Evolutionary conservation across 2,888 invertebrate genomes (phyloP).

Genomic region (Troides helena): DNA sequence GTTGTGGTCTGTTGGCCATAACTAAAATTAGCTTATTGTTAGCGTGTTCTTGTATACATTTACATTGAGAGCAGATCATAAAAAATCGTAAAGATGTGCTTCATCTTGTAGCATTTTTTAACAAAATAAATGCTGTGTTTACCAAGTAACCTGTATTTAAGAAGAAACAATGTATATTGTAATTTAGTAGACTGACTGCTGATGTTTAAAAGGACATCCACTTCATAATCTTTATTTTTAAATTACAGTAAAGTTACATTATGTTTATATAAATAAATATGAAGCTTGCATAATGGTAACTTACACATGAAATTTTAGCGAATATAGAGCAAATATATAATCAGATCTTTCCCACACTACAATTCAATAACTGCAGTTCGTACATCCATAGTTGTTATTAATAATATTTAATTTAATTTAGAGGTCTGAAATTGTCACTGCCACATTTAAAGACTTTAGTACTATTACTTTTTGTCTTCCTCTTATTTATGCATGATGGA

Average conservation of each 20-base stretch:
- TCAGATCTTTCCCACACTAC: not conserved
- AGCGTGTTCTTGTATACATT: not conserved
- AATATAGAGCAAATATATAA: not conserved
- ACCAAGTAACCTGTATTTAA: too few species aligned
- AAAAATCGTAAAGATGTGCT: too few species aligned
- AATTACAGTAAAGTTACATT: not conserved
- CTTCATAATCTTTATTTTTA: not conserved
- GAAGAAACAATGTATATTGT: not conserved
- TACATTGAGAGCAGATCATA: too few species aligned
- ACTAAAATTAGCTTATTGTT: not conserved
- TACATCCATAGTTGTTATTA: not conserved
- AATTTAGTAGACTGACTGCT: not conserved
- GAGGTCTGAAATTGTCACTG: not conserved
- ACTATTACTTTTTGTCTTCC: not conserved
- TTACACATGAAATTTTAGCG: not conserved
- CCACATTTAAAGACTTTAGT: not conserved
- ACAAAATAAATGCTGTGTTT: too few species aligned
- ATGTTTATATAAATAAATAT: not conserved
- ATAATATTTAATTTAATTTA: not conserved
- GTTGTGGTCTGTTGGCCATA: not conserved
- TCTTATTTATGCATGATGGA: not conserved
- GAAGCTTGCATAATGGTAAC: not conserved
- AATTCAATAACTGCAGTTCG: not conserved
- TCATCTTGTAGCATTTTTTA: too few species aligned
- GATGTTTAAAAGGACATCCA: not conserved